A percentile compares a stretch with the other conserved stretches of the same genome.
These are phyloP conservation scores for Strigamia crassipes DNA, from an alignment of 2,888 invertebrate species.

Conservation along the genomic window DNA sequence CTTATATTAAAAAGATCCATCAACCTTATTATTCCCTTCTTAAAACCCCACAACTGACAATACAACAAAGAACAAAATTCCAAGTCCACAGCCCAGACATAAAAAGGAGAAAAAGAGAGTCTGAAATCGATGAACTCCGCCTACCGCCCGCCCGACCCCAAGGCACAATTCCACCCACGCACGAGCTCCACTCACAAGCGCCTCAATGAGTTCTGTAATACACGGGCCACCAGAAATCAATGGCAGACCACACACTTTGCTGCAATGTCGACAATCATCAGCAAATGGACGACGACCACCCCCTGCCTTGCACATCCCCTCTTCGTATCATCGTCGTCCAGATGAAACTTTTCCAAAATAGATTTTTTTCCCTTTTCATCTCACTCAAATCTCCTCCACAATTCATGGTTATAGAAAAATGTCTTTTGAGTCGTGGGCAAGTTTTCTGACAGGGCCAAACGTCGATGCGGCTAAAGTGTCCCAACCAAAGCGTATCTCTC, in stretches of 20 bases:
- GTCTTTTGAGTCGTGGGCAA: not conserved
- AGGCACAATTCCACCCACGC: constrained; percentile 33
- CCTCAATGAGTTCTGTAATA: constrained; percentile 35
- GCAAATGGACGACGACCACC: constrained; percentile 21
- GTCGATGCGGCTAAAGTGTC: not conserved
- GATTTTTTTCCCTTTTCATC: constrained; percentile 6
- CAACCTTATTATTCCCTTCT: constrained; percentile 1
- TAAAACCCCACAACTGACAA: constrained; percentile 3
- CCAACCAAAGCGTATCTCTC: not conserved
- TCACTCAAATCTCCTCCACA: constrained; percentile 6
- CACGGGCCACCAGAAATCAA: constrained; percentile 33
- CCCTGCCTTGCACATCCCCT: not conserved
- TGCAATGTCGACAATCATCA: constrained; percentile 29
- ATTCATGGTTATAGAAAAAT: not conserved
- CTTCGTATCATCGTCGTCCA: constrained; percentile 29
- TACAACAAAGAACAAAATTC: constrained; percentile 5
- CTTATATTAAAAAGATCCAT: constrained; percentile 24
- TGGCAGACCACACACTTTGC: constrained; percentile 33
- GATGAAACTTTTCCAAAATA: constrained; percentile 36
- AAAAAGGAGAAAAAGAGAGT: not conserved
- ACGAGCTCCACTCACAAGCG: constrained; percentile 24
- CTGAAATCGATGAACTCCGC: constrained; percentile 31
- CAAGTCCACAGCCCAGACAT: constrained; percentile 5
- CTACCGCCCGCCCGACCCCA: not conserved
- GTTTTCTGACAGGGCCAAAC: not conserved